Conservation (phyloP, 2,113 vertebrate genomes). For the Arothron firmamentum region DNA sequence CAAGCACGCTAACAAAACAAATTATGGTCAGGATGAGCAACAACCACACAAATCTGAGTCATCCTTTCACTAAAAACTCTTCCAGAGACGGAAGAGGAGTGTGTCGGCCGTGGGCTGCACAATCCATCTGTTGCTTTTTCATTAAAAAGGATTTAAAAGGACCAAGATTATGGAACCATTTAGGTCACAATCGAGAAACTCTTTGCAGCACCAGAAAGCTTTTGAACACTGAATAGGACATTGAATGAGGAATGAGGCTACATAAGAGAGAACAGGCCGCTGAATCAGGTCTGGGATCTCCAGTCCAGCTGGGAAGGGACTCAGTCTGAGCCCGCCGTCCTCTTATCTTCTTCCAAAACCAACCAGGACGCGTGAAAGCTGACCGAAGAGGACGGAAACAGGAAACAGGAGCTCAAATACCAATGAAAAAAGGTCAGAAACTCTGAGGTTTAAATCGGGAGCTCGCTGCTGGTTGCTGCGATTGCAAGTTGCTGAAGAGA, state of each 20-base stretch:
- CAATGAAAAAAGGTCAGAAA: no score
- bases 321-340: conserved; percentile 25
- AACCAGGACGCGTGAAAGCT: background rate
- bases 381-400: no score
- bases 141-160: conserved; percentile 56
- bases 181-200: conserved; percentile 9
- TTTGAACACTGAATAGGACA: background rate
- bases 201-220: conserved; percentile 18
- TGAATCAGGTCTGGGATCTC: background rate
- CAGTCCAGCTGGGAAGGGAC: conserved; percentile 40
- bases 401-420: no score
- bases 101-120: background rate
- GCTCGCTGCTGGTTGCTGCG: no score
- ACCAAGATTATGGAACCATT: conserved; percentile 41
- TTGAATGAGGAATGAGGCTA: background rate
- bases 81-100: background rate
- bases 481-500: no score
- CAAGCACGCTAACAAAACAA: background rate
- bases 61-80: background rate
- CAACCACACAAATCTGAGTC: background rate
- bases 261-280: background rate
- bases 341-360: conserved; percentile 32
- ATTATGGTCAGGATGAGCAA: no score
- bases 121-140: conserved; percentile 56
- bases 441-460: no score